Percentiles rank a stretch among this genome's conserved stretches.
Evolutionary conservation across 1,140 invertebrate species (phyloP).

Genomic region (Diorhabda sublineata): DNA sequence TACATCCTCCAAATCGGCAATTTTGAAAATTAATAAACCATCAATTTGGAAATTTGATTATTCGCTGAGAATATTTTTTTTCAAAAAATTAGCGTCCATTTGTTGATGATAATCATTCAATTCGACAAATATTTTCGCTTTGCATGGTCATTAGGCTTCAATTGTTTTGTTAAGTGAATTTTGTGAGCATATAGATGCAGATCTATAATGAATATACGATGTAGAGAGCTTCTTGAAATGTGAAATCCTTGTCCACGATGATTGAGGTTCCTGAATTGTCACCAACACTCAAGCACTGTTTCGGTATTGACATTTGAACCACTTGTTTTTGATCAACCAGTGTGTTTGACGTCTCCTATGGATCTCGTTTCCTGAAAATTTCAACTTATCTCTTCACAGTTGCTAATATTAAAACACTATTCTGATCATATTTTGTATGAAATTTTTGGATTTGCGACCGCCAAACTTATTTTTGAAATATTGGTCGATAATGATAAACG

Average conservation of each 20-base stretch:
- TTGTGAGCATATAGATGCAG: not conserved
- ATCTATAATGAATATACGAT: not conserved
- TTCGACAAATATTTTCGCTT: not conserved
- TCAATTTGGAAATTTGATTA: not conserved
- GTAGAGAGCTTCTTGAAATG: constrained; percentile 4
- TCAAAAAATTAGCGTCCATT: not conserved
- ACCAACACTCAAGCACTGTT: not conserved
- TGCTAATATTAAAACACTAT: constrained; percentile 1
- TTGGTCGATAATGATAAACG: constrained; percentile 16
- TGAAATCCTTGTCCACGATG: not conserved
- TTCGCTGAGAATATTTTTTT: not conserved
- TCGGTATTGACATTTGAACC: not conserved
- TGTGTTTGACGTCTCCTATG: constrained; percentile 50
- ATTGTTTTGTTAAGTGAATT: not conserved
- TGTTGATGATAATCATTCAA: not conserved
- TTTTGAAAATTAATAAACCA: not conserved
- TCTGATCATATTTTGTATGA: not conserved
- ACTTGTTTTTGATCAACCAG: not conserved
- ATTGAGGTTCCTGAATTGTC: not conserved
- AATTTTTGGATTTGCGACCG: not conserved
- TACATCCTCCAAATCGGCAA: not conserved
- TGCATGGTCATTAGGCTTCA: not conserved
- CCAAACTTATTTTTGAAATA: not conserved
- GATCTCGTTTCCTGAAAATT: constrained; percentile 38
- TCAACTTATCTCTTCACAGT: not conserved